Base-by-base conservation (phyloP, 1,140 invertebrate species). In the Penaeus japonicus region DNA sequence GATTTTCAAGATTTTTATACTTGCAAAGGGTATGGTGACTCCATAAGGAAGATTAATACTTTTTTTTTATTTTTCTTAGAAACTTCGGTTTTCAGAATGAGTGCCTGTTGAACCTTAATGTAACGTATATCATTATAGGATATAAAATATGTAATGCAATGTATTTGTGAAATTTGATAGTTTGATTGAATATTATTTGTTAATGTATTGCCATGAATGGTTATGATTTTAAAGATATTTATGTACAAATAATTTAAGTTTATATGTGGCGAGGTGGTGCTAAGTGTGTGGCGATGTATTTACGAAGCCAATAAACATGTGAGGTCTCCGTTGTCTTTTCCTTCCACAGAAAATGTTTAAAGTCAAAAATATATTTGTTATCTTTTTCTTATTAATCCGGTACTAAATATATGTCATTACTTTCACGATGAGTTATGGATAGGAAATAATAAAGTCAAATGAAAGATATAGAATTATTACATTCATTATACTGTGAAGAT, bases 191-290 rank as follows among this genome's bases (percentile, higher is more conserved):
- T 62, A 70, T 87, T 81, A 87, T 77, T 87, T 87, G 78, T 85
- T 85, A 70, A 81, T 87, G 85, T 87, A 87, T 87, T 82, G 85
- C 70, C 85, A 75, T 87, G 85, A 82, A 70, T 81, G 85, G 85
- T 87, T 87, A 82, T 87, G 79, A 87, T 87, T 87, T 87, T 81
- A 87, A 62, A 70, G 78, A 87, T 87, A 87, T 87, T 87, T 87
- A 87, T 87, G 85, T 87, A 87, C 85, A 87, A 87, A 87, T 87
- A 87, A 87, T 81, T 87, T 87, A 82, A 81, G 78, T 87, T 87
- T 87, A 65, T 81, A 75, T 87, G 85, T 87, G 85, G 85, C 85
- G 85, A 82, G 85, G 85, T 87, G 85, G 85, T 87, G 85, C 78
- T 82, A 82, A 81, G 79, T 87, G 85, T 87, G 54, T 87, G 85